These are phyloP conservation scores for Pogonus chalceus DNA, from an alignment of 1,140 invertebrate species.

Conservation along the genomic window DNA sequence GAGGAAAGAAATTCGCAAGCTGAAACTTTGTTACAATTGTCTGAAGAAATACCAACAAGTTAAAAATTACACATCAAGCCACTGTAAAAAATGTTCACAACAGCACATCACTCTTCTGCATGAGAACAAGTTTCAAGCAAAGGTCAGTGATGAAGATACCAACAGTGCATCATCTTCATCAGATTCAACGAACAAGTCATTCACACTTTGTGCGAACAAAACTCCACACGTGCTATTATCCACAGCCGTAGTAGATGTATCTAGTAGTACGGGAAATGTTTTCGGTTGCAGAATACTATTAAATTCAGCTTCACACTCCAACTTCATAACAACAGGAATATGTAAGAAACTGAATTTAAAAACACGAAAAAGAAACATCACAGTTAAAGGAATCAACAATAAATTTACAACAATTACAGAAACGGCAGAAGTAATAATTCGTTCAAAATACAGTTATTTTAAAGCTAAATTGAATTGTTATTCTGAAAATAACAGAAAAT, in stretches of 20 bases:
- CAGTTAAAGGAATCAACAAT: background rate
- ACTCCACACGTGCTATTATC: constrained; percentile 3
- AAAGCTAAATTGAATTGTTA: background rate
- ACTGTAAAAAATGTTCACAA: no score
- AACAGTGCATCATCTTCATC: no score
- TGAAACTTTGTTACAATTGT: no score
- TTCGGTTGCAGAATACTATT: background rate
- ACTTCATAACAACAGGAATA: background rate
- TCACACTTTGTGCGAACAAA: no score
- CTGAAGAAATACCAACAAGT: no score
- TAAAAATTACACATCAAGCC: no score
- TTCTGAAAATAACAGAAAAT: constrained; percentile 6
- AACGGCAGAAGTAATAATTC: background rate
- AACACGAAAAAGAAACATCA: background rate
- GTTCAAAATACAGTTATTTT: constrained; percentile 2
- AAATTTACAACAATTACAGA: background rate
- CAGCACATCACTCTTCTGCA: no score
- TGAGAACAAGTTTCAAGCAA: no score
- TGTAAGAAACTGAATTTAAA: background rate
- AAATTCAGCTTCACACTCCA: background rate
- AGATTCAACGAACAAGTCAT: no score
- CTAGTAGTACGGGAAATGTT: background rate
- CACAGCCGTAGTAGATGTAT: background rate
- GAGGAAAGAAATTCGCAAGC: no score
- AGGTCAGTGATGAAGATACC: no score